Evolutionary conservation across 2,888 invertebrate species (phyloP), one percentile per base, ranked within the genome.

Genomic region (Harpagoxenus sublaevis): DNA sequence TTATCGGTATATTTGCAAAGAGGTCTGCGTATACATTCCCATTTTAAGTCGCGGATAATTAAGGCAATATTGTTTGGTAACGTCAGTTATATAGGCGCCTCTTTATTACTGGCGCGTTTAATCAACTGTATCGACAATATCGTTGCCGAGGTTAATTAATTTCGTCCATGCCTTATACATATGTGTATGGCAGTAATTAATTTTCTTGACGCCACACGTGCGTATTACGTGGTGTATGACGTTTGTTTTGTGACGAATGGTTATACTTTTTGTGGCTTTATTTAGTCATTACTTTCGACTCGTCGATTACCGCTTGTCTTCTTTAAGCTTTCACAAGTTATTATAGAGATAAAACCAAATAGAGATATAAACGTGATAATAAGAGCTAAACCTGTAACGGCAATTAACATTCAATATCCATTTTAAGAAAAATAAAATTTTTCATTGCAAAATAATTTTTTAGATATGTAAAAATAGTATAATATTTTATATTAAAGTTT

Each of bases 101-200:
- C 45, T 70, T 78, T 83, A 85, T 85, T 77, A 60, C 45, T 62
- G 70, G 57, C 51, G 55, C 82, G 85, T 84, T 88, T 88, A 85
- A 88, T 86, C 86, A 87, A 83, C 82, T 65, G 81, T 86, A 66
- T 57, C 78, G 82, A 77, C 42, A 63, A 31, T 42, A 31, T 42
- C 15, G 18, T 31, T 73, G n/a, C 35, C 57, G 57, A 62, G 63
- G 45, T 65, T 77, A 89, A 89, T 86, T 89, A 65, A 60, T 84
- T 71, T 66, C 48, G 39, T 60, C 28, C 35, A 28, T 57, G 60
- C 35, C 35, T 57, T 23, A 23, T 23, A 15, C 35, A 12, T 4
- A 23, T 71, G 78, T 28, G 84, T 81, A 73, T 68, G 83, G 55
- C 66, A 42, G 3, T 51, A 28, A 60, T 82, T 35, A 63, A 60